These are phyloP conservation scores for Caenorhabditis drosophilae DNA, from an alignment of 2,888 invertebrate genomes.

Conservation along the genomic window DNA sequence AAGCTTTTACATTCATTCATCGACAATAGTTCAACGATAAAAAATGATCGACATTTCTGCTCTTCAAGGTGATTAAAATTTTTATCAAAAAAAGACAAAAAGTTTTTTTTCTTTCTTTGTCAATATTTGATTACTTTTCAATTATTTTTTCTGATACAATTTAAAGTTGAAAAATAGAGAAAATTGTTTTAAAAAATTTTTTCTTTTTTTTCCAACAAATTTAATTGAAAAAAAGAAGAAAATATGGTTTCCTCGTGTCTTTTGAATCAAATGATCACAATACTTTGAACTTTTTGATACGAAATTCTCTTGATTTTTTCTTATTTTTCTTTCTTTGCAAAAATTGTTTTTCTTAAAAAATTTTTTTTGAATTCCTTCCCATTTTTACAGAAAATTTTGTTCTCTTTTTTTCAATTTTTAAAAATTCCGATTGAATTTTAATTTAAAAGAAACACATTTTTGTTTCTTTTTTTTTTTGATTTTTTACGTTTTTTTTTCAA, in stretches of 20 bases:
- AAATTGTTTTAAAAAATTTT: not conserved
- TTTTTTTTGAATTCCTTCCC: too few relatives aligned
- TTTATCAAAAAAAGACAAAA: not conserved
- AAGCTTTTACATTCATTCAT: not conserved
- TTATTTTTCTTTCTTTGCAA: too few relatives aligned
- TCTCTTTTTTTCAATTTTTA: too few relatives aligned
- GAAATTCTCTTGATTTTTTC: not conserved
- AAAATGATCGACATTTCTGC: constrained; percentile 34
- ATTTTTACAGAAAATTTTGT: too few relatives aligned
- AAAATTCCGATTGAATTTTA: too few relatives aligned
- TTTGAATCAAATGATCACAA: not conserved
- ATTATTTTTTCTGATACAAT: too few relatives aligned
- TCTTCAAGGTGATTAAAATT: constrained; percentile 19
- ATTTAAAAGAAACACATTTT: too few relatives aligned
- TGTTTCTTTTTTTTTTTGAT: too few relatives aligned
- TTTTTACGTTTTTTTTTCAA: too few relatives aligned
- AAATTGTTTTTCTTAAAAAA: not conserved
- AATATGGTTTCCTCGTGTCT: not conserved
- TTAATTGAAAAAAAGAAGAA: too few relatives aligned
- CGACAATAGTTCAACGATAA: not conserved
- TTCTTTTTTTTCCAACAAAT: not conserved
- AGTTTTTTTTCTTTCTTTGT: not conserved
- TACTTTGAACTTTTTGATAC: too few relatives aligned
- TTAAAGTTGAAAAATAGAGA: not conserved
- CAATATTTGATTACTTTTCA: too few relatives aligned